phyloP scores from a whole-genome alignment of 2,113 vertebrate species.

The Semnornis frantzii region DNA sequence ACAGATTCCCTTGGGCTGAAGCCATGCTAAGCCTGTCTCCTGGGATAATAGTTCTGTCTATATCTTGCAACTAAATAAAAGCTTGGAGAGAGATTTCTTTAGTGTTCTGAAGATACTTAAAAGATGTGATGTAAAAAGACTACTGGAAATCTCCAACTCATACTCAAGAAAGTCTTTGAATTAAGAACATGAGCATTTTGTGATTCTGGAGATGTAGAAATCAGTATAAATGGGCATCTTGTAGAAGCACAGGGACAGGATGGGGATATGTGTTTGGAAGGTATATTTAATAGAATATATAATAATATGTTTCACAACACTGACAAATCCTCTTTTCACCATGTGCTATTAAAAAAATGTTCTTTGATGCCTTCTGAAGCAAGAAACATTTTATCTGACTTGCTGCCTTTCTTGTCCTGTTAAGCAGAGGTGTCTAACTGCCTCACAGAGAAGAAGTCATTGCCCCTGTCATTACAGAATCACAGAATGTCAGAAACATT shows the following conservation, averaged over 20 bases:
- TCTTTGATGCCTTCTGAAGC: slow-evolving; percentile 25
- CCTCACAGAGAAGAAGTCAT: not conserved
- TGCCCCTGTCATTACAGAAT: not conserved
- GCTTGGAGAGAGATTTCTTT: not conserved
- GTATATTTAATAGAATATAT: slow-evolving; percentile 10
- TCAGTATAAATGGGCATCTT: not conserved
- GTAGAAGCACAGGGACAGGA: not conserved
- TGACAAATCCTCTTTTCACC: not conserved
- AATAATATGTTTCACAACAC: not conserved
- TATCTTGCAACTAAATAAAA: slow-evolving; percentile 1
- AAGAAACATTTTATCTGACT: not conserved
- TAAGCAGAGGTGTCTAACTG: not conserved
- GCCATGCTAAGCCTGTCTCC: not conserved
- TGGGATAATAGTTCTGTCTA: not conserved
- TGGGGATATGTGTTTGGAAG: not conserved
- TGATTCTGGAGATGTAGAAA: slow-evolving; percentile 18
- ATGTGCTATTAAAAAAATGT: not conserved
- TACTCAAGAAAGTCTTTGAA: slow-evolving; percentile 32
- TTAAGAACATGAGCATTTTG: slow-evolving; percentile 33
- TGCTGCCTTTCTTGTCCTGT: not conserved
- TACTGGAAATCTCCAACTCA: slow-evolving; percentile 1
- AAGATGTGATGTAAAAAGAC: not conserved
- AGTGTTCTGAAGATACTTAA: not conserved
- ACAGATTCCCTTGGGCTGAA: slow-evolving; percentile 33
- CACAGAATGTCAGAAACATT: too few relatives aligned